A percentile compares a stretch with the other conserved stretches of the same genome.
Evolutionary conservation across 2,888 invertebrate species (phyloP).

Genomic region (Orthonychiurus folsomi): DNA sequence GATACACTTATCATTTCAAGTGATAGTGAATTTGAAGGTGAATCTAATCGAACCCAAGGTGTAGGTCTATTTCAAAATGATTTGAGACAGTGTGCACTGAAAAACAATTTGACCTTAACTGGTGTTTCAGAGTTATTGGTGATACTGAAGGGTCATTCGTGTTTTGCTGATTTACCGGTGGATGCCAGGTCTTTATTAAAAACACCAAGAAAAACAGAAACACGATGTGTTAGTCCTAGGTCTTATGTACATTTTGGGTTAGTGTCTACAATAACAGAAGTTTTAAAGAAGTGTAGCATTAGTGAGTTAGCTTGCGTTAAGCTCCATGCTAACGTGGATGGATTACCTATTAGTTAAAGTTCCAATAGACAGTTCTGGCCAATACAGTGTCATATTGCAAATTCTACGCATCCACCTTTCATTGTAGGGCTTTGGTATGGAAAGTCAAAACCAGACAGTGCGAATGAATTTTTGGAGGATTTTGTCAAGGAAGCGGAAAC

Average conservation of each 20-base stretch:
- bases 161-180: background rate
- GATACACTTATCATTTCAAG: background rate
- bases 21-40: background rate
- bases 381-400: slow-evolving; percentile 10
- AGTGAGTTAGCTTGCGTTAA: background rate
- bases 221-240: background rate
- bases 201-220: slow-evolving; percentile 9
- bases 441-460: slow-evolving; percentile 9
- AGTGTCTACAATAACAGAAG: background rate
- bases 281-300: background rate
- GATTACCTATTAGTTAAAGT: slow-evolving; percentile 11
- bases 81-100: slow-evolving; percentile 1
- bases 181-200: slow-evolving; percentile 16
- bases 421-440: slow-evolving; percentile 15
- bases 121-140: background rate
- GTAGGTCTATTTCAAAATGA: slow-evolving; percentile 26
- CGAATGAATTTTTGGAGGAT: background rate
- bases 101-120: slow-evolving; percentile 6
- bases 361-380: slow-evolving; percentile 14
- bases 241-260: slow-evolving; percentile 17
- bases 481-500: slow-evolving; percentile 11
- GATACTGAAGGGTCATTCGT: background rate
- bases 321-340: slow-evolving; percentile 18
- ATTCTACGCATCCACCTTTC: background rate
- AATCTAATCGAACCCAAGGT: too few species aligned